A percentile compares a stretch with the other conserved stretches of the same genome.
Evolutionary conservation across 1,140 invertebrate species (phyloP).

Genomic region (Formica selysi): DNA sequence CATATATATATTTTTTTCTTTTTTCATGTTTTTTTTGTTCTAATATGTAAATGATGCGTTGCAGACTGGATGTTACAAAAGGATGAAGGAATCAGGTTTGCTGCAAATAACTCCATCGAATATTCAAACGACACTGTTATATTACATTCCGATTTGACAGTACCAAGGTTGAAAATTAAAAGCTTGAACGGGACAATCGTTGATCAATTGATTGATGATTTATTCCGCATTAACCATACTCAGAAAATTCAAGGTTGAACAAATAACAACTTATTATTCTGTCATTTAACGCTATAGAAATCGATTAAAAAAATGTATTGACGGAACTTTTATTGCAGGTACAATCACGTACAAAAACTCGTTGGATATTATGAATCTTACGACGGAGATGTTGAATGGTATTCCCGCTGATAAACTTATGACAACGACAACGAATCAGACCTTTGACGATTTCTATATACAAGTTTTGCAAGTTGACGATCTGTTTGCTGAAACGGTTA

Average conservation of each 20-base stretch:
- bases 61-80: constrained; percentile 75
- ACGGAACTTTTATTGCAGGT: constrained; percentile 64
- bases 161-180: constrained; percentile 58
- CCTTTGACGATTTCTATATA: constrained; percentile 65
- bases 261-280: constrained; percentile 2
- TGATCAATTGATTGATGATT: constrained; percentile 60
- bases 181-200: constrained; percentile 68
- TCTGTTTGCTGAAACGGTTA: constrained; percentile 74
- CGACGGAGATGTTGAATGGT: constrained; percentile 71
- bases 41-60: background rate
- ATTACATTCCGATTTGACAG: constrained; percentile 61
- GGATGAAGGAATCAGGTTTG: constrained; percentile 49
- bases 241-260: constrained; percentile 75
- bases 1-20: background rate
- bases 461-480: constrained; percentile 69
- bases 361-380: constrained; percentile 69
- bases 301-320: background rate
- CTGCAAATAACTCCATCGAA: constrained; percentile 11
- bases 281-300: background rate
- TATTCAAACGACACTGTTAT: constrained; percentile 70
- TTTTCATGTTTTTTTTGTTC: background rate
- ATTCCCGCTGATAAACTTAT: constrained; percentile 69
- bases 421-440: constrained; percentile 78
- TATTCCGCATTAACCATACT: constrained; percentile 68
- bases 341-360: constrained; percentile 69